Base-by-base conservation (phyloP, 2,888 invertebrate species). In the Dicranocentrus wangi region DNA sequence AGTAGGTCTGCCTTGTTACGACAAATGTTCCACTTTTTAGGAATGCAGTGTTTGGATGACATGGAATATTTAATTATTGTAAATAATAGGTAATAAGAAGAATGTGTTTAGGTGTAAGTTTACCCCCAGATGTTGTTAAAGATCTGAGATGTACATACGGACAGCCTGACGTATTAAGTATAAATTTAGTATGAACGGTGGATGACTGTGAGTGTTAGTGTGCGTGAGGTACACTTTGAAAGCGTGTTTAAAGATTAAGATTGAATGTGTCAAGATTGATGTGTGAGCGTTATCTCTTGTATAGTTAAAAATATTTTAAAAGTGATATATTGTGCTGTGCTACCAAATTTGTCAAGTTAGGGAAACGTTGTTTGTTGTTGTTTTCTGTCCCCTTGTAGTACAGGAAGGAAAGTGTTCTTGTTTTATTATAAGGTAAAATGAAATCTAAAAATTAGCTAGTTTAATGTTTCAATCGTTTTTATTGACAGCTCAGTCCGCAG, bases 151-250 rank as follows among this genome's bases (percentile, higher is more conserved):
- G 39, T 58, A 55, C 8, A 55, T 43, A 39, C 39, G 39, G 60
- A 23, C 28, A n/a, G n/a, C n/a, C n/a, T n/a, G n/a, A n/a, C n/a
- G n/a, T n/a, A n/a, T n/a, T n/a, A n/a, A 7, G 68, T 17, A 32
- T 51, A 75, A 66, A 73, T 21, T 55, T 75, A 66, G 81, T 65
- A 81, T 81, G 75, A 81, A 81, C 81, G 81, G 81, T 58, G 81
- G 81, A 71, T 81, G 81, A 81, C 55, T 69, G 60, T 47, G 81
- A 66, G 73, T 21, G 28, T 15, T 75, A 65, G 81, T 81, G 76
- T 81, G 81, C 69, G 75, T 81, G 81, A 47, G 81, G 58, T 51
- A 81, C 65, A 72, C 21, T 63, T 69, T 73, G 81, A 75, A 70
- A 61, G 76, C 32, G 71, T 69, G 71, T 47, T 61, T 60, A 28